Evolutionary conservation across 2,113 vertebrate species (phyloP), one percentile per base, ranked within the genome.

Genomic region (Amphiprion percula): DNA sequence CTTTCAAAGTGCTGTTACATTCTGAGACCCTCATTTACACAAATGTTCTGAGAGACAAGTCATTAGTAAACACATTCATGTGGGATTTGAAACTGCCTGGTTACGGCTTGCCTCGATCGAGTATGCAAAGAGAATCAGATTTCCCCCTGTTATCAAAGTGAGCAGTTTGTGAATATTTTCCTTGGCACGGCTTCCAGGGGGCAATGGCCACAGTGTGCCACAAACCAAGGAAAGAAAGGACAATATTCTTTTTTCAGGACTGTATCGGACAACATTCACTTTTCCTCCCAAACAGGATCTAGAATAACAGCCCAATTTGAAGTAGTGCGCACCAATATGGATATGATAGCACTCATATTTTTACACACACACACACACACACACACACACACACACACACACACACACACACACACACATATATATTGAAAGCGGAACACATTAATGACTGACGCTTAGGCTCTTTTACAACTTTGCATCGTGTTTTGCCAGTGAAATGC

Each of bases 71-170:
- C 87, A 82, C 73, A 80, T 79, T 74, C 68, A 80, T 50, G 23
- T 59, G 62, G 84, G 73, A 81, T 79, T 72, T 60, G 53, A 73
- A 79, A 80, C 41, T 28, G 78, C 77, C 49, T 61, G 53, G 46
- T 83, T 70, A 68, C 30, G 26, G 65, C 69, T 77, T 44, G 69
- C 59, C 53, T 76, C 50, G 68, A 79, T 54, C 68, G 77, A 82
- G 69, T 54, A 69, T 33, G 63, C 58, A 74, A 61, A 66, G 53
- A 84, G 68, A 79, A 87, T 88, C 65, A 66, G 61, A 88, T 90
- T 89, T 63, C 56, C 39, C 26, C 24, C 70, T 74, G 52, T 86
- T 91, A 92, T 94, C 89, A 92, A 74, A 88, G 84, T 83, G 83
- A 84, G 72, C 84, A 79, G 78, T 89, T 80, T 86, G 63, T 28